These are phyloP conservation scores for Arbacia lixula DNA, from an alignment of 53 echinoderm and acorn worm genomes.

Conservation along the genomic window DNA sequence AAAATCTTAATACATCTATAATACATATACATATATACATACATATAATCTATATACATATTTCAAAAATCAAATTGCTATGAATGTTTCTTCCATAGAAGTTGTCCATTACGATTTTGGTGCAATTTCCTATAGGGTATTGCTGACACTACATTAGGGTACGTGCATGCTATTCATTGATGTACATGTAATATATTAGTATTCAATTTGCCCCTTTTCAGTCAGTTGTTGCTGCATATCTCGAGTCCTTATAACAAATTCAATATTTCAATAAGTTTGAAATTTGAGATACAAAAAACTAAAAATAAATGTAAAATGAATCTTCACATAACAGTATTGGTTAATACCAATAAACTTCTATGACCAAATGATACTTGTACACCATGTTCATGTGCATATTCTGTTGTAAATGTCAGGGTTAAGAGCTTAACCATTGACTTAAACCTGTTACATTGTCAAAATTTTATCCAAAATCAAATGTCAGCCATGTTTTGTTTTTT, in stretches of 20 bases:
- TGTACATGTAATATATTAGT: not conserved
- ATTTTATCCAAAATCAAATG: too few relatives aligned
- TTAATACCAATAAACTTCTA: too few relatives aligned
- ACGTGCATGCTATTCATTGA: not conserved
- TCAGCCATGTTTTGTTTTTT: too few relatives aligned
- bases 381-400: not conserved
- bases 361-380: not conserved
- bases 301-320: not conserved
- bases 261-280: not conserved
- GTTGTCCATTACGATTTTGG: too few relatives aligned
- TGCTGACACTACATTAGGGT: too few relatives aligned
- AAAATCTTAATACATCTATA: not conserved
- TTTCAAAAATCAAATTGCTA: too few relatives aligned
- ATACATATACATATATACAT: too few relatives aligned
- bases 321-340: not conserved
- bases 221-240: not conserved
- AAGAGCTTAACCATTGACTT: not conserved
- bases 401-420: not conserved
- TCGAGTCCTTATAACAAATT: not conserved
- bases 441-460: too few relatives aligned
- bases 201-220: not conserved
- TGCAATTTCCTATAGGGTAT: too few relatives aligned
- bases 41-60: too few relatives aligned
- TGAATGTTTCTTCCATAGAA: too few relatives aligned
- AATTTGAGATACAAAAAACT: not conserved